Evolutionary conservation across 2,797 vertebrate genomes (phyloP).

Genomic region (Pipistrellus kuhlii): DNA sequence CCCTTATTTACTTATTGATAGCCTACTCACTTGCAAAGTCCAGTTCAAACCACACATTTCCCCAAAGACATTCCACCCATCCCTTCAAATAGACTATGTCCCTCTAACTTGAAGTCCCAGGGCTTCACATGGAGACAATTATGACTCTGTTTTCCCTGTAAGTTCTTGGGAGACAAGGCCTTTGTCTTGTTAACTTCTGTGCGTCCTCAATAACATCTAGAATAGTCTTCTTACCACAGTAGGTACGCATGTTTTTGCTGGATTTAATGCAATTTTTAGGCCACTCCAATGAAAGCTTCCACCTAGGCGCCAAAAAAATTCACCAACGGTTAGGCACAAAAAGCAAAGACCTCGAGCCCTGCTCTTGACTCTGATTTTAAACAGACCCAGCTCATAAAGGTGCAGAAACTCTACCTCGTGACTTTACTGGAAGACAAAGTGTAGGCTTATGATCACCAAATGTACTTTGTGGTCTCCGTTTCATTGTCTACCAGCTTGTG

Average conservation of each 20-base stretch:
- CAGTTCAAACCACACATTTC: background rate
- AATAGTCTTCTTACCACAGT: background rate
- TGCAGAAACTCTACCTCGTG: constrained; percentile 11
- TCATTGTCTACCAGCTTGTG: constrained; percentile 50
- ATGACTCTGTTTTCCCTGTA: background rate
- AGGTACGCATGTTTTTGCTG: background rate
- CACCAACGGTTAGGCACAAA: background rate
- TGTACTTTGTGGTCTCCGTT: constrained; percentile 44
- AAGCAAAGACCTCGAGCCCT: background rate
- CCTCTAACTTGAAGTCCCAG: background rate
- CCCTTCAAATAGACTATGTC: background rate
- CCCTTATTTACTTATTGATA: background rate
- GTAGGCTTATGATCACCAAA: constrained; percentile 52
- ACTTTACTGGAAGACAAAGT: constrained; percentile 65
- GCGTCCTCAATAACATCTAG: background rate
- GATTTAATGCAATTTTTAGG: background rate
- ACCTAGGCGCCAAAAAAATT: background rate
- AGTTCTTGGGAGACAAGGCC: background rate
- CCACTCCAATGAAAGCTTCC: background rate
- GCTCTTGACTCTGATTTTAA: constrained; percentile 23
- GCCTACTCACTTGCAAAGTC: background rate
- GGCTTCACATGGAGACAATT: background rate
- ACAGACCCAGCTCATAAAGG: background rate
- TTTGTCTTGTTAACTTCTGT: background rate
- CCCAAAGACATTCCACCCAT: background rate